A percentile compares a stretch with the other conserved stretches of the same genome.
phyloP scores from a whole-genome alignment of 1,140 invertebrate species.

The Pentalonia nigronervosa region DNA sequence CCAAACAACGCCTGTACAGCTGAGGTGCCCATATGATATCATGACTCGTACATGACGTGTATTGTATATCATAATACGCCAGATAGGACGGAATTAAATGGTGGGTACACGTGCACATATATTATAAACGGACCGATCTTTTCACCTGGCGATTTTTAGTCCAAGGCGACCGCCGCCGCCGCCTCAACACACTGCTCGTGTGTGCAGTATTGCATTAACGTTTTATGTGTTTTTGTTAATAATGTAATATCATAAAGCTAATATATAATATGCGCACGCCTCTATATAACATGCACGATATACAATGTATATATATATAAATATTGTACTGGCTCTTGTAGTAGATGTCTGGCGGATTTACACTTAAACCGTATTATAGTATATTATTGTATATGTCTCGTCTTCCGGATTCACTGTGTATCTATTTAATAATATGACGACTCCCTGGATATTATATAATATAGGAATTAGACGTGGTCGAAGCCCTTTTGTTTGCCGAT shows the following conservation, averaged over 20 bases:
- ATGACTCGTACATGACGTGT: background rate
- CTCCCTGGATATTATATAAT: too few relatives aligned
- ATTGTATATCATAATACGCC: background rate
- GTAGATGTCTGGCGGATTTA: background rate
- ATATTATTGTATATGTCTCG: too few relatives aligned
- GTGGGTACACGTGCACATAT: background rate
- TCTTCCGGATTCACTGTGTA: too few relatives aligned
- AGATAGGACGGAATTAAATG: background rate
- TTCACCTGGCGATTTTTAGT: conserved; percentile 22
- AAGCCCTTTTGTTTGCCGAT: too few relatives aligned
- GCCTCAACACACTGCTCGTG: background rate
- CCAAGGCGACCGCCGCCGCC: conserved; percentile 26
- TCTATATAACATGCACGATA: background rate
- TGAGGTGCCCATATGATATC: background rate
- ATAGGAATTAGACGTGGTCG: too few relatives aligned
- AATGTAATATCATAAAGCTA: background rate
- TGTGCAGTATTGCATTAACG: background rate
- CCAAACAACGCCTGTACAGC: background rate
- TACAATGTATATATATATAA: background rate
- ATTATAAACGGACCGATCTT: background rate
- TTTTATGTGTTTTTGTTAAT: background rate
- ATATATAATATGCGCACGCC: background rate
- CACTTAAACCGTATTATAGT: background rate
- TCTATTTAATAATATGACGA: too few relatives aligned
- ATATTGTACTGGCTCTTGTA: too few relatives aligned